A percentile compares a stretch with the other conserved stretches of the same genome.
Evolutionary conservation across 2,113 vertebrate species (phyloP).

Genomic region (Phaetusa simplex): DNA sequence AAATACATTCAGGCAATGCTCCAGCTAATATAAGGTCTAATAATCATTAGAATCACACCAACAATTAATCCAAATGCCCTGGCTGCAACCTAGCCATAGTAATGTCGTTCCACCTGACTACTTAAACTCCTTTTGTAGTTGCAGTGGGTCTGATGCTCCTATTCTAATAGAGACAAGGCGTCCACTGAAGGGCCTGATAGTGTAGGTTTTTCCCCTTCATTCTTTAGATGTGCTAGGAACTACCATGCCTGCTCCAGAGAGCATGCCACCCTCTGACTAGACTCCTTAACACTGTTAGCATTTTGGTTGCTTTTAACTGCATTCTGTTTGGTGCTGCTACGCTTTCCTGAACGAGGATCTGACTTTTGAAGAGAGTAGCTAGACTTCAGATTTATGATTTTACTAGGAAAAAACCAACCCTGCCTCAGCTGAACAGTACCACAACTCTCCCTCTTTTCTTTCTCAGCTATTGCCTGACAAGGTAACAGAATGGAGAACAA

Average conservation of each 20-base stretch:
- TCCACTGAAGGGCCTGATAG: not conserved
- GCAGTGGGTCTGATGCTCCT: not conserved
- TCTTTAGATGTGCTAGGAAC: not conserved
- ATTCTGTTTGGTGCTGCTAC: not conserved
- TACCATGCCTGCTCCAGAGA: not conserved
- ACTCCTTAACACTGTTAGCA: not conserved
- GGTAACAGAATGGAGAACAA: constrained; percentile 15
- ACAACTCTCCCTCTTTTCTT: not conserved
- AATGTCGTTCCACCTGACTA: not conserved
- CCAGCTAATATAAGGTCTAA: not conserved
- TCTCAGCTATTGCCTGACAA: not conserved
- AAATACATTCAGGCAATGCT: not conserved
- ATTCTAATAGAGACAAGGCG: fast-evolving
- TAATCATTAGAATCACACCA: not conserved
- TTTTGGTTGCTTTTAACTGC: not conserved
- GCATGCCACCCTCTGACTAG: not conserved
- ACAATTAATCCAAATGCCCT: not conserved
- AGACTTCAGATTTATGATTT: not conserved
- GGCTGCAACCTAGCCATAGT: not conserved
- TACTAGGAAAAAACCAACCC: not conserved
- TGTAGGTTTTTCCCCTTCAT: not conserved
- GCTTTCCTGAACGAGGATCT: not conserved
- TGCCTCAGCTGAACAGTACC: not conserved
- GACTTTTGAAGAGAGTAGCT: not conserved
- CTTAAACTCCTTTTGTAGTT: not conserved